Base-by-base conservation (phyloP, 2,888 invertebrate species). In the Galerucella pusilla region DNA sequence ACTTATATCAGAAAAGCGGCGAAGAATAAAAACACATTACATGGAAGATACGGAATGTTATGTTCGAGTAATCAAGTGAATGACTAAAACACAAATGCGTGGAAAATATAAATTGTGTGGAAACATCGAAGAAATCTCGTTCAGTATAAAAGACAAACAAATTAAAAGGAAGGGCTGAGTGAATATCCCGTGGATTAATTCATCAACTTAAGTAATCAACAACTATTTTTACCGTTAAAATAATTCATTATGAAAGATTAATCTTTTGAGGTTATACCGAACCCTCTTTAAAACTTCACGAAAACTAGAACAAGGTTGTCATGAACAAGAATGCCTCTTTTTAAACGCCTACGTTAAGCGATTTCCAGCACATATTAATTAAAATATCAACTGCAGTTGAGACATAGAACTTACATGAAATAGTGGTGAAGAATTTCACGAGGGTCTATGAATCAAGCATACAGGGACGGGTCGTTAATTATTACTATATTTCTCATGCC, bases 331-430 rank as follows among this genome's bases (percentile, higher is more conserved):
- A 42, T 63, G 42, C 35, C 12, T 63, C 35, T 35, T 35, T 63
- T n/a, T n/a, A 63, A 28, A 54, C 10, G 14, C 42, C 35, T 20
- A 14, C 60, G 63, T 16, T 63, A 42, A 63, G 42, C n/a, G 63
- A 42, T 63, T 61, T 42, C 28, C 35, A 64, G 45, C 57, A 25
- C 65, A 71, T 46, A 35, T 65, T 71, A 71, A 71, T 65, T 71
- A 71, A 71, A 71, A 57, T 57, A 57, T 71, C 71, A 65, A 57
- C 54, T 57, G 71, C 57, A 57, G 71, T 46, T 54, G 57, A 71
- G 57, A 71, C 20, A 65, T 65, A 71, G 16, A 71, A 71, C 71
- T 59, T 2, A 20, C n/a, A 52, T 14, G 28, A n/a, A 63, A 42
- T 63, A n/a, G 35, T 42, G 61, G 14, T 35, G 11, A 14, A n/a